Conservation (phyloP, 1,140 invertebrate genomes). For the Pomacea maculata region DNA sequence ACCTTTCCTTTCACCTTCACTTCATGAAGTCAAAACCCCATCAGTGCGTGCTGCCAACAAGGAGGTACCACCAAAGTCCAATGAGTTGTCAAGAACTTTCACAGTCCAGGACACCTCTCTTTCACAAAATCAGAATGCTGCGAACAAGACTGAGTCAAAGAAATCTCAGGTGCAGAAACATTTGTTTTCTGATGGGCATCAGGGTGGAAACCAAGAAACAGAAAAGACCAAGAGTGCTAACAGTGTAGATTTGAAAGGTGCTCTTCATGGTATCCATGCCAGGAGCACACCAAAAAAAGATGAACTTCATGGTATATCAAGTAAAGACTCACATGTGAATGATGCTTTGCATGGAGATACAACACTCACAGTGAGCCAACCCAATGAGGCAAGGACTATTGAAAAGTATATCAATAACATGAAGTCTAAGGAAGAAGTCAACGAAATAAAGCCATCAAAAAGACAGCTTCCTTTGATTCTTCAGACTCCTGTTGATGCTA, state of each 20-base stretch:
- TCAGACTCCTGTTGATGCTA: neutral
- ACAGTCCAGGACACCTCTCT: neutral
- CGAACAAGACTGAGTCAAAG: neutral
- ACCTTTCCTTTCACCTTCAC: constrained; percentile 31
- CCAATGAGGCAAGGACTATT: constrained; percentile 2
- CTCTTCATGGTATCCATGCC: no score
- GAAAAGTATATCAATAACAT: constrained; percentile 14
- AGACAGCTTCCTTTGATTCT: constrained; percentile 13
- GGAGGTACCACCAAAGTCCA: no score
- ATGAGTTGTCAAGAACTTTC: no score
- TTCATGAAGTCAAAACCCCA: constrained; percentile 16
- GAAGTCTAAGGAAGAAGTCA: neutral
- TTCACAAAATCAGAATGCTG: neutral
- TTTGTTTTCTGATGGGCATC: constrained; percentile 19
- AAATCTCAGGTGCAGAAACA: constrained; percentile 9
- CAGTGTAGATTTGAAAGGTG: no score
- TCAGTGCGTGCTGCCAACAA: no score
- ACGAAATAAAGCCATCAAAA: neutral
- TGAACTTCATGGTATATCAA: no score
- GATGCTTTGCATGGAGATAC: constrained; percentile 5
- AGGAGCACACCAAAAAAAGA: no score
- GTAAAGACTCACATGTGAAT: neutral
- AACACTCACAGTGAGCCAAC: neutral
- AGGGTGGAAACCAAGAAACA: neutral
- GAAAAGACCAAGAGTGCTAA: neutral